Evolutionary conservation across 2,113 vertebrate genomes (phyloP).

Genomic region (Xenopus borealis): DNA sequence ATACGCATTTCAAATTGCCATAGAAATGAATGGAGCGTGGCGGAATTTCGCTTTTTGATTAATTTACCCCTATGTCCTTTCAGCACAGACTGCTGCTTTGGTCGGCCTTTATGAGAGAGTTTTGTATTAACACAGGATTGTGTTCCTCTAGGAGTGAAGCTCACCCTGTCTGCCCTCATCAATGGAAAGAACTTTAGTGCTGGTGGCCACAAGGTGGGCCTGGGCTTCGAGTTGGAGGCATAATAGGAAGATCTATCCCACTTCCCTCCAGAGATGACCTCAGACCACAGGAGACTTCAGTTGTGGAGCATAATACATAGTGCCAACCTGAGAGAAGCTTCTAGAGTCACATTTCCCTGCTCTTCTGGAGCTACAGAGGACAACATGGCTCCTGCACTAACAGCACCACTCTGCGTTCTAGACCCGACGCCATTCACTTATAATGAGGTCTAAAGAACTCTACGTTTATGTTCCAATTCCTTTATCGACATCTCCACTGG

Average conservation of each 20-base stretch:
- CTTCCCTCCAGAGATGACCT: conserved; percentile 25
- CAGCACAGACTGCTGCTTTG: no score
- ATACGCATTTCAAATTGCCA: no score
- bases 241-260: conserved; percentile 56
- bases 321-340: conserved; percentile 8
- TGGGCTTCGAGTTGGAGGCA: conserved; percentile 92
- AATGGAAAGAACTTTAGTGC: conserved; percentile 89
- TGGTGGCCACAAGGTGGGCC: conserved; percentile 90
- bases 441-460: background rate
- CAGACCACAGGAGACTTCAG: background rate
- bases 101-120: no score
- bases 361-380: background rate
- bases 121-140: background rate
- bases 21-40: no score
- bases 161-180: conserved; percentile 83
- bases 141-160: conserved; percentile 79
- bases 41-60: no score
- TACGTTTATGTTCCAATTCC: no score
- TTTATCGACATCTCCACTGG: no score
- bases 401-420: background rate
- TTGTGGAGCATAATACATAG: conserved; percentile 10
- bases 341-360: background rate
- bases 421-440: background rate
- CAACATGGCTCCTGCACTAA: background rate
- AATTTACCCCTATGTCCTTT: no score